Evolutionary conservation across 2,113 vertebrate species (phyloP).

Genomic region (Bubo blakistoni): DNA sequence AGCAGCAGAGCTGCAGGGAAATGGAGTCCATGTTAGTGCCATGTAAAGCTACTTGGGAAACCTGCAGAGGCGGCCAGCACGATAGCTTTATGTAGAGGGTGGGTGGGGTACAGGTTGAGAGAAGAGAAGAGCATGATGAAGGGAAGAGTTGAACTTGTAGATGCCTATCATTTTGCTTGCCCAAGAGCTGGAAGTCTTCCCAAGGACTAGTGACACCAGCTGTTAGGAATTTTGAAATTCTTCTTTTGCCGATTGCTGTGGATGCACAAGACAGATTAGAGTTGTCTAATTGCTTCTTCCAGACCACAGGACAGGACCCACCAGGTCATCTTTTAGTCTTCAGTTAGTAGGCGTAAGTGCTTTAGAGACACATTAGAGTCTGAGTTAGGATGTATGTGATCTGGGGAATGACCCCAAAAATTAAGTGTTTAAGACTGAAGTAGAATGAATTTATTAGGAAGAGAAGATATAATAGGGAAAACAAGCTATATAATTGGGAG

Average conservation of each 20-base stretch:
- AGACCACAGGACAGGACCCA: not conserved
- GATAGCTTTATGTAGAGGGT: not conserved
- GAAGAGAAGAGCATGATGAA: not conserved
- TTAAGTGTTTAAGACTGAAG: not conserved
- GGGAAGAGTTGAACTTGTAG: not conserved
- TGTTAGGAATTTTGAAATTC: not conserved
- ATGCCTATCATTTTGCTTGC: not conserved
- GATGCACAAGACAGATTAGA: not conserved
- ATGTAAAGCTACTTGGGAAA: not conserved
- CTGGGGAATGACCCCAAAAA: not conserved
- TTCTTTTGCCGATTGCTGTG: not conserved
- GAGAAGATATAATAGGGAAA: not conserved
- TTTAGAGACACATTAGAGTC: not conserved
- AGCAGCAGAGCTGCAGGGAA: not conserved
- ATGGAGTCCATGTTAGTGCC: accelerated
- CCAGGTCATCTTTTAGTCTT: not conserved
- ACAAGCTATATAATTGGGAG: not conserved
- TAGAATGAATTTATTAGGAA: not conserved
- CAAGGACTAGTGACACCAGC: not conserved
- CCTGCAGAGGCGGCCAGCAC: accelerated
- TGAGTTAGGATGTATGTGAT: not conserved
- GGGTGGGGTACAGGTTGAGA: not conserved
- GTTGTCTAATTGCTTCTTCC: not conserved
- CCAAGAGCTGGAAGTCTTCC: not conserved
- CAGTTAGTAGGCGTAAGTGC: not conserved